These are phyloP conservation scores for Chamaetylas fuelleborni DNA, from an alignment of 2,113 vertebrate species.

Conservation along the genomic window DNA sequence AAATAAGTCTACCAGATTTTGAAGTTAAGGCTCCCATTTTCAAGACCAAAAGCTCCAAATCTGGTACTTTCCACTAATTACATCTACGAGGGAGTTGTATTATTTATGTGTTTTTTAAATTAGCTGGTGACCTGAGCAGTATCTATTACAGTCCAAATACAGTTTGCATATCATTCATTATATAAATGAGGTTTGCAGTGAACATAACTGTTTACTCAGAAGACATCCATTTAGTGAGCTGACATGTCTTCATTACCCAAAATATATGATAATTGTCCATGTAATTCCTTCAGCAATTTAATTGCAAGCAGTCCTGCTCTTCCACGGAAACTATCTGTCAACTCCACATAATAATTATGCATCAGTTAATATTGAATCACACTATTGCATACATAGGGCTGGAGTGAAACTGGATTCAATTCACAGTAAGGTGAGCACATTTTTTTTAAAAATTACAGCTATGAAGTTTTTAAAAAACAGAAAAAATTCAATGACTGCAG, in stretches of 20 bases:
- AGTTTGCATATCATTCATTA: slow-evolving; percentile 48
- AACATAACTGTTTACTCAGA: slow-evolving; percentile 60
- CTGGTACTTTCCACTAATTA: background rate
- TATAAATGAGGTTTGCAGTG: slow-evolving; percentile 32
- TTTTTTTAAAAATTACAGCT: background rate
- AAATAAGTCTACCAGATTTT: background rate
- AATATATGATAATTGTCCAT: slow-evolving; percentile 56
- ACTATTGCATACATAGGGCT: background rate
- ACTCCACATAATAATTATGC: slow-evolving; percentile 29
- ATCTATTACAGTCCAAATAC: slow-evolving; percentile 10
- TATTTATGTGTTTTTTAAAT: slow-evolving; percentile 32
- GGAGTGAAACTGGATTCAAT: background rate
- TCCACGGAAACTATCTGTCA: slow-evolving; percentile 51
- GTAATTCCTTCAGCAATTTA: slow-evolving; percentile 67
- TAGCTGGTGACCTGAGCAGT: slow-evolving; percentile 1
- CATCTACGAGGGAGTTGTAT: background rate
- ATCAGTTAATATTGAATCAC: slow-evolving; percentile 5
- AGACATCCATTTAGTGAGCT: slow-evolving; percentile 61
- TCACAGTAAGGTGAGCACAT: background rate
- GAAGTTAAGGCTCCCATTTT: background rate
- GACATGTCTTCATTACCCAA: slow-evolving; percentile 68
- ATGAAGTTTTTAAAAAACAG: background rate
- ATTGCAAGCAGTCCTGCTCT: slow-evolving; percentile 48
- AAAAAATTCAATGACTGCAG: background rate
- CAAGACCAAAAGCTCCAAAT: background rate